Base-by-base conservation (phyloP, 2,797 vertebrate genomes). In the Alfaro cultratus region DNA sequence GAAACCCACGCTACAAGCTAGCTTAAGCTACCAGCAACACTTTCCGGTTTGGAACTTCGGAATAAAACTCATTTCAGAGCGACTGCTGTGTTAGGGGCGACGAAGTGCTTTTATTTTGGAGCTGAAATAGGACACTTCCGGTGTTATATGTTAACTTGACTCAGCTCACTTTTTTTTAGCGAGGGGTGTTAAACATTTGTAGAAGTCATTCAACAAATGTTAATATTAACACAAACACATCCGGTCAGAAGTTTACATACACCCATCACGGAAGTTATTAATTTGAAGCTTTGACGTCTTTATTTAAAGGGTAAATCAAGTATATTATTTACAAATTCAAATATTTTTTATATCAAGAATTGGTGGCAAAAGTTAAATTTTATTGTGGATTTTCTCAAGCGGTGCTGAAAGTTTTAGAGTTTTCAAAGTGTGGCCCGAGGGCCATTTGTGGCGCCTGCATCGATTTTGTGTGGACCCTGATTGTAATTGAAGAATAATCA, bases 1-100 rank as follows among this genome's bases (percentile, higher is more conserved):
- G 93, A 76, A 90, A 91, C 85, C 81, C 89, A 77, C 83, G 18
- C 78, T 72, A 78, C 0, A 89, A 89, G 74, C 4, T 39, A 0
- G 9, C 80, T 0, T 0, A 0, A 47, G 29, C 23, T 9, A 29
- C 3, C 4, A 1, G 0, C 0, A 0, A 0, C 0, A 2, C 76
- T 34, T 34, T 80, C 81, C 0, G 55, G 43, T 31, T 0, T 0
- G 0, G 0, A 0, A 0, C 81, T 92, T 86, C 91, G 86, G 80
- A 90, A 34, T 89, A 91, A 90, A 89, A 60, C 0, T 0, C 0
- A 3, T 0, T 0, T 0, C 2, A 0, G 0, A 2, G 46, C 2
- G 26, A 0, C 5, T 0, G 0, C 0, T 29, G 1, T 13, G 1
- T 1, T 34, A 3, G 0, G 0, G 0, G 18, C 26, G 0, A 4